Evolutionary conservation across 1,140 invertebrate genomes (phyloP), one percentile per base, ranked within the genome.

Genomic region (Muscidifurax raptorellus): DNA sequence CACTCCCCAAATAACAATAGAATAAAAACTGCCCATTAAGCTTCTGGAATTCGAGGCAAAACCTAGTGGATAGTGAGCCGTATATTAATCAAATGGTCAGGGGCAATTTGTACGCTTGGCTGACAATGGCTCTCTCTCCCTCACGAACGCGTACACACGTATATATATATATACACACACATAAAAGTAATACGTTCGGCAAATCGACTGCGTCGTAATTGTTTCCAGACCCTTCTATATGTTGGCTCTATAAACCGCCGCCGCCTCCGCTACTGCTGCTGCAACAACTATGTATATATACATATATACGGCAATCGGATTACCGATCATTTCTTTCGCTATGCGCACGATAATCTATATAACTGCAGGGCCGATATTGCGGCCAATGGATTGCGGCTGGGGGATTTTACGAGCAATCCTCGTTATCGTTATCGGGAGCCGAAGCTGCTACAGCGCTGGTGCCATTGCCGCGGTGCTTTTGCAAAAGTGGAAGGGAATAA

Each of bases 321-420:
- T 69, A 69, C 25, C 66, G 10, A 69, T 69, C 12, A 69, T 69
- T 69, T 69, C 66, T 69, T 69, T 69, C 25, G 66, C 36, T 59
- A 52, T 25, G 32, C 32, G 67, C 71, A n/a, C 22, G 32, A 74
- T 74, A 74, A 74, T 74, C 32, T 32, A 22, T 74, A 40, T n/a
- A 40, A 59, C 32, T 32, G 71, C 32, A 30, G 30, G 71, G 7
- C 30, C 71, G 5, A 36, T 44, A 32, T 75, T 25, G 78, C n/a
- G 27, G 66, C 59, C 28, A 76, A 80, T 66, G 59, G 69, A 85
- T 79, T 64, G 66, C 75, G 32, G 59, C 66, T 25, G 12, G 12
- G 25, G 66, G 27, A 85, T 85, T 85, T 80, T 79, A 79, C 69
- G 77, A 78, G 76, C 77, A 52, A 80, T 85, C 72, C 79, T 47